Conservation (phyloP, 2,888 invertebrate species). For the Willowsia nigromaculata region DNA sequence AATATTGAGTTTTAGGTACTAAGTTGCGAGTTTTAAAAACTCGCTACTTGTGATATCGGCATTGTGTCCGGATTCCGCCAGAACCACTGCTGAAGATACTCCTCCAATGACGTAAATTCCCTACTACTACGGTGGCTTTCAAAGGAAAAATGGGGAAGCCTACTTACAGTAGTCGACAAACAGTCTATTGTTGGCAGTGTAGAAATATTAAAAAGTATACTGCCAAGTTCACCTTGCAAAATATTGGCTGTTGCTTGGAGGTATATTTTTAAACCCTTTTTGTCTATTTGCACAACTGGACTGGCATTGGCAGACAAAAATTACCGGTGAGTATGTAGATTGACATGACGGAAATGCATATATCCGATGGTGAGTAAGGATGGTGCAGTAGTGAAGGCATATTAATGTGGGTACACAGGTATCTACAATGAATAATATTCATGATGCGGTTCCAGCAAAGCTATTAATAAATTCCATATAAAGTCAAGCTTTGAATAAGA, state of each 20-base stretch:
- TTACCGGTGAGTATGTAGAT: conserved; percentile 5
- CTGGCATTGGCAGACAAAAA: not conserved
- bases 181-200: no score
- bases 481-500: no score
- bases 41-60: not conserved
- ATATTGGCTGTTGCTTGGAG: not conserved
- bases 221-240: not conserved
- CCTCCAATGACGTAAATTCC: conserved; percentile 46
- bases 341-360: conserved; percentile 22
- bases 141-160: not conserved
- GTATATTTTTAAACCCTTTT: not conserved
- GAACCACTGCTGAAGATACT: not conserved
- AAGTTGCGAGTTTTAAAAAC: no score
- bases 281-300: conserved; percentile 1
- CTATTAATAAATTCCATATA: no score
- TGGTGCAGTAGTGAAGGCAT: not conserved
- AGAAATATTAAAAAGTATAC: not conserved
- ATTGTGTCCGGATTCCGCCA: not conserved
- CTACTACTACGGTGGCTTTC: not conserved
- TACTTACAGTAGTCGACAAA: not conserved
- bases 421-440: not conserved
- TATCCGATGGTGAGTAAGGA: not conserved
- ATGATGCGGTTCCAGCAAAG: no score
- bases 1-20: no score
- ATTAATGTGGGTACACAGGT: not conserved